phyloP scores from a whole-genome alignment of 1,140 invertebrate genomes.

The Eulimnadia texana region DNA sequence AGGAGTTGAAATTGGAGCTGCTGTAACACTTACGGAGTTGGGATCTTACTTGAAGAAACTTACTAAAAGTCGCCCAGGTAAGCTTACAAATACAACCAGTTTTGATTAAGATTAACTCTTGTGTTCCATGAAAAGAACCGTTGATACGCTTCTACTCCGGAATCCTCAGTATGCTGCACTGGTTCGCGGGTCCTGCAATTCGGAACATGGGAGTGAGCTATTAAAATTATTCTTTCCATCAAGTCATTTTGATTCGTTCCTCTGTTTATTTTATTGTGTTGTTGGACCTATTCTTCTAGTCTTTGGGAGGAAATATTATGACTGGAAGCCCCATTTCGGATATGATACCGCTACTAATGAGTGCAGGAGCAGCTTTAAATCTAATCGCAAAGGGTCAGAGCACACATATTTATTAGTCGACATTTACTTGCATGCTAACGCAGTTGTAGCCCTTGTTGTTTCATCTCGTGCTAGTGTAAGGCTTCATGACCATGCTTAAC shows the following conservation, averaged over 20 bases:
- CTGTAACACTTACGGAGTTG: constrained; percentile 63
- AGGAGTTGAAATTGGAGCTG: constrained; percentile 59
- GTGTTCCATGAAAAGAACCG: no score
- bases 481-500: no score
- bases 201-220: constrained; percentile 35
- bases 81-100: no score
- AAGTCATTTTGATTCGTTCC: no score
- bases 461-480: no score
- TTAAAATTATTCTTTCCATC: background rate
- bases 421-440: no score
- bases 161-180: constrained; percentile 72
- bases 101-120: no score
- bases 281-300: constrained; percentile 41
- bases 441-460: no score
- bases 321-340: constrained; percentile 93
- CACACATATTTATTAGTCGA: constrained; percentile 19
- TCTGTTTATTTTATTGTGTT: no score
- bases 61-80: constrained; percentile 38
- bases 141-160: constrained; percentile 54
- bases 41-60: background rate
- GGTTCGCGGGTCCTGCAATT: constrained; percentile 90
- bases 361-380: constrained; percentile 39
- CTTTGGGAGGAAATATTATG: constrained; percentile 82
- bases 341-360: constrained; percentile 84
- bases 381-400: constrained; percentile 33